phyloP scores from a whole-genome alignment of 1,140 invertebrate species.

The Mya arenaria region DNA sequence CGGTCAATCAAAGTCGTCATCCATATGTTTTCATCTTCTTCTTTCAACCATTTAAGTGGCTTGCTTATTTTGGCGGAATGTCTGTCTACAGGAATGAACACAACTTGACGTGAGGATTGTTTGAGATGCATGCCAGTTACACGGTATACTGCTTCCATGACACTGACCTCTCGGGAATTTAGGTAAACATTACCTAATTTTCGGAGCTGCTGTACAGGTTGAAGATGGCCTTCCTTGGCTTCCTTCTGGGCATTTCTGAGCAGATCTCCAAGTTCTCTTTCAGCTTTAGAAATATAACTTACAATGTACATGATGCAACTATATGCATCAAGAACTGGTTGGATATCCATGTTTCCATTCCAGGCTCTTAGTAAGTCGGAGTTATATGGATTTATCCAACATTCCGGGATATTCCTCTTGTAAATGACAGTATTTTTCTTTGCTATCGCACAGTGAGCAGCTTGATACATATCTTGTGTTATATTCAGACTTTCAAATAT shows the following conservation, averaged over 20 bases:
- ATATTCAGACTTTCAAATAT: not conserved
- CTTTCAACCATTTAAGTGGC: not conserved
- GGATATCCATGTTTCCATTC: constrained; percentile 20
- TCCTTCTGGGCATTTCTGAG: constrained; percentile 28
- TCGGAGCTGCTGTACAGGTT: constrained; percentile 13
- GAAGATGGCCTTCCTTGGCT: not conserved
- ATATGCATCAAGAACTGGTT: constrained; percentile 1
- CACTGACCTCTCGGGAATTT: not conserved
- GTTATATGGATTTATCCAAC: constrained; percentile 5
- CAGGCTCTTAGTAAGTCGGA: not conserved
- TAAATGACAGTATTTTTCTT: not conserved
- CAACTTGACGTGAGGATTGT: not conserved
- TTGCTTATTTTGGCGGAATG: not conserved
- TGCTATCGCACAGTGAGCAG: not conserved
- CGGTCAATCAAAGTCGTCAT: not conserved
- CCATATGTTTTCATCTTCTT: not conserved
- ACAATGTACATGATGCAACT: constrained; percentile 25
- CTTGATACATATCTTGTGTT: not conserved
- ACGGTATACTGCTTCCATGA: constrained; percentile 1
- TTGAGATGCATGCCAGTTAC: not conserved
- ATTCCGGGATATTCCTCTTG: not conserved
- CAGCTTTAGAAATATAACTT: constrained; percentile 9
- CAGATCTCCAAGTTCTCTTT: constrained; percentile 20
- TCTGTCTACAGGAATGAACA: not conserved
- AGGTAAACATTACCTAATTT: constrained; percentile 20